These are phyloP conservation scores for Caenorhabditis angaria DNA, from an alignment of 2,888 invertebrate genomes.

Conservation along the genomic window DNA sequence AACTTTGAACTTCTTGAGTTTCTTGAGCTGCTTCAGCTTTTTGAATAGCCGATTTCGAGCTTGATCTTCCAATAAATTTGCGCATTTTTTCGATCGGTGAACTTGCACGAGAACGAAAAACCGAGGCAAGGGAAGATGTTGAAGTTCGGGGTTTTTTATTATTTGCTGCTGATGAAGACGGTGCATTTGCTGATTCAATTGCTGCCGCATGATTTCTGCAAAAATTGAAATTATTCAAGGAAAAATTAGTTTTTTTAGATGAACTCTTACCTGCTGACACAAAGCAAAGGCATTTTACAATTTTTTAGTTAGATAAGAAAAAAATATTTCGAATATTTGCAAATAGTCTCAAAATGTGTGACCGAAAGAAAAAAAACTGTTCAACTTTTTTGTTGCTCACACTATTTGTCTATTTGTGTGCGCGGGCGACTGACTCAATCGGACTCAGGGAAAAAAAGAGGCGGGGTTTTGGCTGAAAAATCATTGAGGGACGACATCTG, in stretches of 20 bases:
- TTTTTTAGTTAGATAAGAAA: not conserved
- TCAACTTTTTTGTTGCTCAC: no score
- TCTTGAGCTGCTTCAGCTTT: not conserved
- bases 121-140: slow-evolving; percentile 32
- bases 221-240: not conserved
- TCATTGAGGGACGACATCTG: not conserved
- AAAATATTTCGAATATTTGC: no score
- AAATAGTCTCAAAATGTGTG: no score
- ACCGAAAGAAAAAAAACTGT: no score
- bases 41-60: slow-evolving; percentile 8
- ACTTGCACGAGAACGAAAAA: slow-evolving; percentile 27
- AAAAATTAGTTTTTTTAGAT: not conserved
- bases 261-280: not conserved
- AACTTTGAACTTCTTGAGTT: no score
- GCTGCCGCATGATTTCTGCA: slow-evolving; percentile 18
- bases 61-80: slow-evolving; percentile 17
- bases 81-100: slow-evolving; percentile 37
- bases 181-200: not conserved
- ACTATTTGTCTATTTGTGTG: no score
- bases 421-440: no score
- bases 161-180: not conserved
- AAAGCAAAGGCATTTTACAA: not conserved
- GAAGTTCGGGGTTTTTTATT: slow-evolving; percentile 26
- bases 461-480: no score
- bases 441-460: no score